phyloP scores from a whole-genome alignment of 2,888 invertebrate species.

The Blastobasis lacticolella region DNA sequence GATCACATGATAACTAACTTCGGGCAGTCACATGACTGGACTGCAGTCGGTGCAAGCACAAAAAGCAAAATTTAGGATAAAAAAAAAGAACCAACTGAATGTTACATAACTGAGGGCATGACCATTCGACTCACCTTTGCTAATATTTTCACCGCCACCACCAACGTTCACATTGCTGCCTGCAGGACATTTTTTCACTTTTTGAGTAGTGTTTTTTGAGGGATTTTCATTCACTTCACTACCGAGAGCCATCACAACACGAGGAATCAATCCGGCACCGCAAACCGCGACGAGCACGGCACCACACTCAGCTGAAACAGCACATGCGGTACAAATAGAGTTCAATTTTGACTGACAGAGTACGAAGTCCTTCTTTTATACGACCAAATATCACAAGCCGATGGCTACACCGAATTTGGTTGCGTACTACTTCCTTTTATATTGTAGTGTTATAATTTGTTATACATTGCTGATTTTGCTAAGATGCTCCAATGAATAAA shows the following conservation, averaged over 20 bases:
- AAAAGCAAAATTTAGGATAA: conserved; percentile 12
- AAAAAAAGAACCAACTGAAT: conserved; percentile 36
- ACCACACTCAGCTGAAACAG: conserved; percentile 69
- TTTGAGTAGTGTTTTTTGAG: conserved; percentile 59
- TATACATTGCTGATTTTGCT: not conserved
- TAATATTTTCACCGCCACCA: conserved; percentile 55
- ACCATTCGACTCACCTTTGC: conserved; percentile 58
- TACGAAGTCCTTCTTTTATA: conserved; percentile 25
- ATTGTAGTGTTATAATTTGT: not conserved
- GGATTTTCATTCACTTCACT: conserved; percentile 74
- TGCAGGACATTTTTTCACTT: conserved; percentile 69
- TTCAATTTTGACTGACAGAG: conserved; percentile 56
- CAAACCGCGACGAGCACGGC: conserved; percentile 68
- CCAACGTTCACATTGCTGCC: conserved; percentile 57
- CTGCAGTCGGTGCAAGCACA: conserved; percentile 24
- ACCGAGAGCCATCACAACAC: conserved; percentile 75
- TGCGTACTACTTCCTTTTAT: not conserved
- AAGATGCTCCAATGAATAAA: not conserved
- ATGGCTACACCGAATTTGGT: not conserved
- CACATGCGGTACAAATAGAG: conserved; percentile 69
- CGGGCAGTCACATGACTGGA: conserved; percentile 52
- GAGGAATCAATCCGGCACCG: conserved; percentile 66
- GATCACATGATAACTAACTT: conserved; percentile 49
- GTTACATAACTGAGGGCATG: conserved; percentile 71
- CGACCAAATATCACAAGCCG: conserved; percentile 15